Conservation (phyloP, 2,113 vertebrate species). For the Anser cygnoides region DNA sequence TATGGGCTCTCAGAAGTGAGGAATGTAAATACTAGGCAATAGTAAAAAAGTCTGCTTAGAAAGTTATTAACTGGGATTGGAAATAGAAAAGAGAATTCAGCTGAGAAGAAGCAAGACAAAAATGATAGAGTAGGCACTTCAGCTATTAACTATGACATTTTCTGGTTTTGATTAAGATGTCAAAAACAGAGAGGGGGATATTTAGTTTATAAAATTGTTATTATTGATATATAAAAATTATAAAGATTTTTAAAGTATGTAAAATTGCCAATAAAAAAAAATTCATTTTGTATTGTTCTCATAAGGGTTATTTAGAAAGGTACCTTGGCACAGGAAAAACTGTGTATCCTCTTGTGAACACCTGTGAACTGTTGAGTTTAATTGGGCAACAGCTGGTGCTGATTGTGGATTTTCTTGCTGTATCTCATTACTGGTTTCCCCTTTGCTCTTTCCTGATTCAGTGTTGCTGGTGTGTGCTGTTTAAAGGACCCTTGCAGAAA, state of each 20-base stretch:
- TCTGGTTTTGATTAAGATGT: not conserved
- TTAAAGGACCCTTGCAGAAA: slow-evolving; percentile 40
- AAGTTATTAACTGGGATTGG: not conserved
- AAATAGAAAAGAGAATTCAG: not conserved
- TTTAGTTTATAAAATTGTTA: not conserved
- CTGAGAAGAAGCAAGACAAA: not conserved
- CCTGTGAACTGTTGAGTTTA: slow-evolving; percentile 77
- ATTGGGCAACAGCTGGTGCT: slow-evolving; percentile 75
- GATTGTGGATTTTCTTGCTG: slow-evolving; percentile 71
- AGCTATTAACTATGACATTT: not conserved
- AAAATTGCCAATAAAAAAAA: slow-evolving; percentile 24
- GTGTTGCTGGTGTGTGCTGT: not conserved
- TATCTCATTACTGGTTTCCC: slow-evolving; percentile 67
- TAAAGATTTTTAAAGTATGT: slow-evolving; percentile 12
- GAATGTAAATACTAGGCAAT: not conserved
- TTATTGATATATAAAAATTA: not conserved
- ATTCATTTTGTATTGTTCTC: slow-evolving; percentile 34
- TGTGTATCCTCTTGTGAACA: slow-evolving; percentile 63
- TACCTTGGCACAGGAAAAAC: slow-evolving; percentile 38
- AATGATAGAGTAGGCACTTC: not conserved
- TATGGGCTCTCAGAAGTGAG: not conserved
- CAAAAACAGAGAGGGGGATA: not conserved
- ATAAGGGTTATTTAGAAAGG: slow-evolving; percentile 47
- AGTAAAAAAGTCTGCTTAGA: not conserved
- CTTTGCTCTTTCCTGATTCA: slow-evolving; percentile 52